These are phyloP conservation scores for Arion vulgaris DNA, from an alignment of 1,140 invertebrate species.

Conservation along the genomic window DNA sequence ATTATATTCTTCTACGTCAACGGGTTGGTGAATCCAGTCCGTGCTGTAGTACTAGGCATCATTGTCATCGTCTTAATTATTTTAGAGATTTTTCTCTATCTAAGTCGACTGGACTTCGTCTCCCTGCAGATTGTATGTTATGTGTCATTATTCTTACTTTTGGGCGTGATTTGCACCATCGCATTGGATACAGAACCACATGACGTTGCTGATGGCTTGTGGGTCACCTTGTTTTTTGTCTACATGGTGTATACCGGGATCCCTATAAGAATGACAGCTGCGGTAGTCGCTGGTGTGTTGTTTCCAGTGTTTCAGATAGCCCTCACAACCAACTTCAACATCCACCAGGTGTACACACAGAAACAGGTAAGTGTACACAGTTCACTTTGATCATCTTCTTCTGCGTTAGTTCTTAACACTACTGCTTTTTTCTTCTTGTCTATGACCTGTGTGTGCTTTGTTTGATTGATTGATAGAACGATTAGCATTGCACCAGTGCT, in stretches of 20 bases:
- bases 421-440: no score
- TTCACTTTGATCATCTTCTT: no score
- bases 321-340: neutral
- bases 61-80: conserved; percentile 11
- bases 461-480: no score
- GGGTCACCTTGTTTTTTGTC: conserved; percentile 37
- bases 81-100: conserved; percentile 23
- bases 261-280: neutral
- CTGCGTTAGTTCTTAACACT: no score
- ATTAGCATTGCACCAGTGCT: no score
- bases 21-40: neutral
- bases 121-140: conserved; percentile 10
- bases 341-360: neutral
- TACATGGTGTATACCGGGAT: conserved; percentile 38
- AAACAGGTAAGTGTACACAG: neutral
- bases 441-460: no score
- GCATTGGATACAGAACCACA: neutral
- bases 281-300: conserved; percentile 11
- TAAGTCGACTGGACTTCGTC: neutral
- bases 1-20: conserved; percentile 21
- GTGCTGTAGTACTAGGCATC: conserved; percentile 8
- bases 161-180: conserved; percentile 26
- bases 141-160: conserved; percentile 6
- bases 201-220: conserved; percentile 20
- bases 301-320: conserved; percentile 14